A percentile compares a stretch with the other conserved stretches of the same genome.
Conservation (phyloP, 2,797 vertebrate species). For the Lepus townsendii region DNA sequence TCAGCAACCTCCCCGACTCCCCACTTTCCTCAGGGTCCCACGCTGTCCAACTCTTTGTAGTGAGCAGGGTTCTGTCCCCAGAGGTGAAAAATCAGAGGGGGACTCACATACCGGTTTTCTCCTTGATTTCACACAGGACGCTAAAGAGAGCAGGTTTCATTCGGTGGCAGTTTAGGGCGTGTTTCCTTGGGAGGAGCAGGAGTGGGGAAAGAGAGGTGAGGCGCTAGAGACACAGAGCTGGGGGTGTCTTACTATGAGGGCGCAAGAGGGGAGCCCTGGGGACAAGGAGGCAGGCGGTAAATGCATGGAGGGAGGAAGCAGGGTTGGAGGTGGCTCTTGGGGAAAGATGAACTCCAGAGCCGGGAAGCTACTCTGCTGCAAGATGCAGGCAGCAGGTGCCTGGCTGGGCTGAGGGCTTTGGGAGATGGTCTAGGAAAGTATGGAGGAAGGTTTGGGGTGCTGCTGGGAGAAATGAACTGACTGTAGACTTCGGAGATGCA, state of each 20-base stretch:
- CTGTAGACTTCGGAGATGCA: neutral
- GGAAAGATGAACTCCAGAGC: neutral
- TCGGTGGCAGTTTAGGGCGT: conserved; percentile 96
- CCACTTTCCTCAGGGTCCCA: conserved; percentile 3
- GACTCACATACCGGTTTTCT: conserved; percentile 93
- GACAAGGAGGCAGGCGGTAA: neutral
- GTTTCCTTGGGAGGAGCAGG: conserved; percentile 91
- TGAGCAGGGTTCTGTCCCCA: neutral
- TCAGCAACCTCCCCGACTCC: neutral
- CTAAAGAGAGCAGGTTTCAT: conserved; percentile 98
- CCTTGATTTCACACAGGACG: conserved; percentile 97
- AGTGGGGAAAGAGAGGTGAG: conserved; percentile 54
- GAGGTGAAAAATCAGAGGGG: neutral
- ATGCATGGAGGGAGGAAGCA: neutral
- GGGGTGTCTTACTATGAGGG: neutral
- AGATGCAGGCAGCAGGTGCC: neutral
- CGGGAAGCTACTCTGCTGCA: neutral
- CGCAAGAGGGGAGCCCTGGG: neutral
- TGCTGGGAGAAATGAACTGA: conserved; percentile 12
- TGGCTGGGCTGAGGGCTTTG: neutral
- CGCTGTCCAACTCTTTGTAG: conserved; percentile 14
- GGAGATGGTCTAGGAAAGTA: neutral
- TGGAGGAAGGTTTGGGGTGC: neutral
- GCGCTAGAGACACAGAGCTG: neutral
- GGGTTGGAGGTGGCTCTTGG: neutral